phyloP scores from a whole-genome alignment of 2,797 vertebrate genomes.

The Micropoecilia bifurca region DNA sequence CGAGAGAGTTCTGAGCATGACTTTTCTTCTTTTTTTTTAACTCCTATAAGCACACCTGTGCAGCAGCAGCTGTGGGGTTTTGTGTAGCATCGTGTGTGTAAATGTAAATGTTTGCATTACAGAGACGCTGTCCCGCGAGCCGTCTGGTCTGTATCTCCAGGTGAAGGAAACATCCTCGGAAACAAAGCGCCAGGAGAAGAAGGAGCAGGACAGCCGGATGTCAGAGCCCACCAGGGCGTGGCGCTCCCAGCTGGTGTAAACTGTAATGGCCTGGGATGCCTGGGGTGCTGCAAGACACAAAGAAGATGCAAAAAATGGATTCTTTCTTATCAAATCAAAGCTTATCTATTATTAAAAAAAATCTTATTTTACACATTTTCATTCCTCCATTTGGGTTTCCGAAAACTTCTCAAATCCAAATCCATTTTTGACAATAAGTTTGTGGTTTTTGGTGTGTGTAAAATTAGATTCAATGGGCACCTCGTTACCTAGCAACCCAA shows the following conservation, averaged over 20 bases:
- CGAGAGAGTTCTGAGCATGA: background rate
- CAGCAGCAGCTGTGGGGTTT: background rate
- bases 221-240: constrained; percentile 82
- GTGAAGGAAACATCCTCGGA: constrained; percentile 85
- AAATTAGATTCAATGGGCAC: no score
- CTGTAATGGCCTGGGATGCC: constrained; percentile 77
- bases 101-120: constrained; percentile 53
- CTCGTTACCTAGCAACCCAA: no score
- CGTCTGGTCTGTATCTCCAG: constrained; percentile 83
- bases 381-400: no score
- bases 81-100: constrained; percentile 10
- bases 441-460: no score
- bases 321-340: background rate
- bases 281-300: constrained; percentile 70
- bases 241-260: constrained; percentile 85
- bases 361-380: no score
- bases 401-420: no score
- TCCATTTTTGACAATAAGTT: no score
- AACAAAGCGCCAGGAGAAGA: constrained; percentile 86
- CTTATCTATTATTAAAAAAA: no score
- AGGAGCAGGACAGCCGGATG: constrained; percentile 82
- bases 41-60: background rate
- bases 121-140: constrained; percentile 78
- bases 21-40: background rate
- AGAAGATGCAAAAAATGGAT: background rate